Conservation (phyloP, 2,113 vertebrate species). For the Dipodomys spectabilis region DNA sequence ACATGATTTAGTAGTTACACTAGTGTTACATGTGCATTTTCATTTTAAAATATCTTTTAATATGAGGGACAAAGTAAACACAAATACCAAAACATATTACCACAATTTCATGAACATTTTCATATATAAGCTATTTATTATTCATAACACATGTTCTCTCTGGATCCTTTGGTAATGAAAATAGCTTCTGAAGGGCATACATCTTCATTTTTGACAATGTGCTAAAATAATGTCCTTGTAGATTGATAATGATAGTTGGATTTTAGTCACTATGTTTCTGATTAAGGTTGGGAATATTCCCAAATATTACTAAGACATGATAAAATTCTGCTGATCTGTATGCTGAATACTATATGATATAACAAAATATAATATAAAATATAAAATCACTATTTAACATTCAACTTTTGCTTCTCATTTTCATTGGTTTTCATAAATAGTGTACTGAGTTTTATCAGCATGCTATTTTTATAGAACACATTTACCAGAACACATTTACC, state of each 20-base stretch:
- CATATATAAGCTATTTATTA: not conserved
- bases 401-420: not conserved
- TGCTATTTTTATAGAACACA: not conserved
- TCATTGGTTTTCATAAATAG: not conserved
- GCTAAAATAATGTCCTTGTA: not conserved
- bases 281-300: not conserved
- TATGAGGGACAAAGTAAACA: not conserved
- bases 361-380: not conserved
- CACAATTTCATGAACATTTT: not conserved
- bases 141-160: not conserved
- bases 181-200: not conserved
- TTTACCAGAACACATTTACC: not conserved
- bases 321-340: not conserved
- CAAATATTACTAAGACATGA: not conserved
- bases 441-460: not conserved
- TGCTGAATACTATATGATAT: not conserved
- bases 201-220: not conserved
- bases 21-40: not conserved
- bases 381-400: not conserved
- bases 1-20: slow-evolving; percentile 26
- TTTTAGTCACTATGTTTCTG: not conserved
- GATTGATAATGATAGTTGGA: not conserved
- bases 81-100: not conserved
- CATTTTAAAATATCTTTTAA: not conserved
- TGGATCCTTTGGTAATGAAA: not conserved